A percentile compares a stretch with the other conserved stretches of the same genome.
phyloP scores from a whole-genome alignment of 2,888 invertebrate genomes.

The Ypsolopha scabrella region DNA sequence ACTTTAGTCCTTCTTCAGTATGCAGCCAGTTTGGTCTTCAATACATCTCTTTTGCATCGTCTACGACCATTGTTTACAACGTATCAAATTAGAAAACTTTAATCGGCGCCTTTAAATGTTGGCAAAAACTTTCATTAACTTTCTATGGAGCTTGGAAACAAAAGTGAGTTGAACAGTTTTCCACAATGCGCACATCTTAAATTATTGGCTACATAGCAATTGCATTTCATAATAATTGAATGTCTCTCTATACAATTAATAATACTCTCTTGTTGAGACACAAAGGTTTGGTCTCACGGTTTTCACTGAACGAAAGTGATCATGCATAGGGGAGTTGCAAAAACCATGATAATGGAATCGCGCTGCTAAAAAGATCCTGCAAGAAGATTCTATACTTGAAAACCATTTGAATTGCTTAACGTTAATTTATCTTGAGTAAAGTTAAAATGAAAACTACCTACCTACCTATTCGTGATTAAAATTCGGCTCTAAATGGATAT shows the following conservation, averaged over 20 bases:
- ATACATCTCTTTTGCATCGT: too few species aligned
- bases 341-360: slow-evolving; percentile 10
- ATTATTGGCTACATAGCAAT: neutral
- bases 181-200: neutral
- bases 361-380: neutral
- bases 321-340: slow-evolving; percentile 16
- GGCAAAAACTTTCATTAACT: neutral
- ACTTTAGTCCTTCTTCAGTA: too few species aligned
- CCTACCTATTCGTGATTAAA: too few species aligned
- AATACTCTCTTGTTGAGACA: neutral
- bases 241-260: neutral
- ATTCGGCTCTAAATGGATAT: too few species aligned
- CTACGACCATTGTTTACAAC: too few species aligned
- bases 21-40: too few species aligned
- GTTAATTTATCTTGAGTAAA: too few species aligned
- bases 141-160: neutral
- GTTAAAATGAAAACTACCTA: too few species aligned
- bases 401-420: too few species aligned
- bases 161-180: neutral
- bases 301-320: slow-evolving; percentile 45
- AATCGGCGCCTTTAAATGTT: too few species aligned
- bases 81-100: too few species aligned
- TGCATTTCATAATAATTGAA: slow-evolving; percentile 2
- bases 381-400: too few species aligned
- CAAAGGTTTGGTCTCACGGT: slow-evolving; percentile 27